Evolutionary conservation across 2,888 invertebrate species (phyloP), one percentile per base, ranked within the genome.

Genomic region (Drosophila aldrichi): DNA sequence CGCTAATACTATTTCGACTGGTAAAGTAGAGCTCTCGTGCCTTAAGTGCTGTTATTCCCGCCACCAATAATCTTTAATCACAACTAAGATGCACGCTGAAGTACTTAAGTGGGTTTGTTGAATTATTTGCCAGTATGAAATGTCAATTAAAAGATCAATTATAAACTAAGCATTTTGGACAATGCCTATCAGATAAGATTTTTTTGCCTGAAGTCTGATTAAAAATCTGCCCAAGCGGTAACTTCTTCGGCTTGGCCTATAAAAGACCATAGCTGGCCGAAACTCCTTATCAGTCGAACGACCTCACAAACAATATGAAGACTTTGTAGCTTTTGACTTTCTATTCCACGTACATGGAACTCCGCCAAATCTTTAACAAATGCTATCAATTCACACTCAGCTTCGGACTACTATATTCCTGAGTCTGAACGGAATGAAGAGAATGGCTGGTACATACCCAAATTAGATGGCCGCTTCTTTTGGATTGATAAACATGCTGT

Each of bases 381-480:
- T 29, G 7, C 29, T 29, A 29, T 7, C 7, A 29, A 29, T 29
- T 29, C 29, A 29, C 7, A 29, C 29, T 5, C 29, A 29, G 29
- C 29, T 29, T 29, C 29, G 29, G 29, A 0, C 58, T 25, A 81
- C 78, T 71, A 51, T 77, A 40, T 14, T 14, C 81, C 77, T 46
- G 76, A 82, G 25, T 66, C 56, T 2, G 76, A 79, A 12, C 88
- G 81, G 32, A 79, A 82, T 36, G 87, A 90, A 5, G 87, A 88
- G 73, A 88, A 88, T 29, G 90, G 91, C 44, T 88, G 79, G 83
- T 90, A 70, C 59, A 77, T 90, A 10, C 91, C 90, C 2, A 70
- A 88, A 46, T 12, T 25, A 22, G 81, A 90, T 66, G 89, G 86
- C 6, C 67, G 73, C 43, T 38, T 82, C 5, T 76, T 80, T 22